Conservation (phyloP, 2,797 vertebrate species). For the Borostomias antarcticus region DNA sequence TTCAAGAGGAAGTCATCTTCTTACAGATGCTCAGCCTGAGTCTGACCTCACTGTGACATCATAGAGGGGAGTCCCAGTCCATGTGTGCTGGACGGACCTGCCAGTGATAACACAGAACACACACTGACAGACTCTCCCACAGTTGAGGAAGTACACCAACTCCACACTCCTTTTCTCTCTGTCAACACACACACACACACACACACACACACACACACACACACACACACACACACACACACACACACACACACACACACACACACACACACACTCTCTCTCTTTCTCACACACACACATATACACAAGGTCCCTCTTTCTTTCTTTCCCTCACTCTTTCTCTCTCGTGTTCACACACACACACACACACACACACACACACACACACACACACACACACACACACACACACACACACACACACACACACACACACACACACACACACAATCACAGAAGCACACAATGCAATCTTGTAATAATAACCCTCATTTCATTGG, state of each 20-base stretch:
- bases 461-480: conserved; percentile 16
- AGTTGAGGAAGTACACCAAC: too few relatives aligned
- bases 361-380: conserved; percentile 31
- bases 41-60: too few relatives aligned
- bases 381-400: conserved; percentile 20
- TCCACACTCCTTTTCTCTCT: too few relatives aligned
- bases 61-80: background rate
- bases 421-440: conserved; percentile 12
- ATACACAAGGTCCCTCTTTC: background rate
- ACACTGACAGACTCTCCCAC: background rate
- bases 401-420: conserved; percentile 2
- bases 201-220: background rate
- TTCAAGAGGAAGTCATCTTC: background rate
- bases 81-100: background rate
- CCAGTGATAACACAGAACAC: background rate
- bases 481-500: conserved; percentile 30
- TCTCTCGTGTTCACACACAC: too few relatives aligned
- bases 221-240: background rate
- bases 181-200: too few relatives aligned
- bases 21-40: background rate
- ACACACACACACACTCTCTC: conserved; percentile 6
- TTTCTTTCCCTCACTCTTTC: conserved; percentile 36
- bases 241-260: conserved; percentile 20
- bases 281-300: background rate
- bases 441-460: background rate